Conservation (phyloP, 1,140 invertebrate species). For the Drosophila nebulosa region DNA sequence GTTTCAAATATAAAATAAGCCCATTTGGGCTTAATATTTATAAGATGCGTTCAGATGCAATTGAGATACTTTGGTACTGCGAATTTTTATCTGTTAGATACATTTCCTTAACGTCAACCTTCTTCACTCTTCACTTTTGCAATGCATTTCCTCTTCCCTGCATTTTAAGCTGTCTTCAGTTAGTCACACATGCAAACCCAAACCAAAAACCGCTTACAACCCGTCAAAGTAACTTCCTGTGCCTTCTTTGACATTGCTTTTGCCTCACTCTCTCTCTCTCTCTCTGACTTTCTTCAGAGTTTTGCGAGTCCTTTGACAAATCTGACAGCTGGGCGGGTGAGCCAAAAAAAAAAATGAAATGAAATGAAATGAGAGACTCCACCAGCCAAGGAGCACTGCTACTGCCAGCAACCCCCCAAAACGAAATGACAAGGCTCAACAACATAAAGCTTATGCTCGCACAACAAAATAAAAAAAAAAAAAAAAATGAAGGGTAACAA, state of each 20-base stretch:
- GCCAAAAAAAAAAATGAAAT: neutral
- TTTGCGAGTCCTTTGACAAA: constrained; percentile 48
- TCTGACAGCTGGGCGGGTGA: constrained; percentile 47
- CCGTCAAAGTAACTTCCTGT: constrained; percentile 37
- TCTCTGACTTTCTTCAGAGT: constrained; percentile 27
- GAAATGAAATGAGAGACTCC: neutral
- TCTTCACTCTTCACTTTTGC: neutral
- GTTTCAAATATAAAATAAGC: too few species aligned
- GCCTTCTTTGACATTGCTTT: neutral
- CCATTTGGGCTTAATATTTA: too few species aligned
- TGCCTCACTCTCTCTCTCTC: constrained; percentile 15
- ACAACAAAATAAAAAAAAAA: constrained; percentile 18
- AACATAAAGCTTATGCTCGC: constrained; percentile 55
- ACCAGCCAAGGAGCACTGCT: neutral
- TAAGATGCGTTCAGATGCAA: too few species aligned
- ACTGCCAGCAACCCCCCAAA: constrained; percentile 45
- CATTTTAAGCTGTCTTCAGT: neutral
- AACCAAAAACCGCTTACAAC: constrained; percentile 14
- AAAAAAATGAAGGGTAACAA: constrained; percentile 30
- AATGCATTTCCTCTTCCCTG: neutral
- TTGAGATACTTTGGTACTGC: too few species aligned
- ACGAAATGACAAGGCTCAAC: constrained; percentile 34
- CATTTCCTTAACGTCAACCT: neutral
- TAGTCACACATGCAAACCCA: constrained; percentile 2
- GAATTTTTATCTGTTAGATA: too few species aligned